Base-by-base conservation (phyloP, 2,888 invertebrate genomes). In the Atrina japonica region DNA sequence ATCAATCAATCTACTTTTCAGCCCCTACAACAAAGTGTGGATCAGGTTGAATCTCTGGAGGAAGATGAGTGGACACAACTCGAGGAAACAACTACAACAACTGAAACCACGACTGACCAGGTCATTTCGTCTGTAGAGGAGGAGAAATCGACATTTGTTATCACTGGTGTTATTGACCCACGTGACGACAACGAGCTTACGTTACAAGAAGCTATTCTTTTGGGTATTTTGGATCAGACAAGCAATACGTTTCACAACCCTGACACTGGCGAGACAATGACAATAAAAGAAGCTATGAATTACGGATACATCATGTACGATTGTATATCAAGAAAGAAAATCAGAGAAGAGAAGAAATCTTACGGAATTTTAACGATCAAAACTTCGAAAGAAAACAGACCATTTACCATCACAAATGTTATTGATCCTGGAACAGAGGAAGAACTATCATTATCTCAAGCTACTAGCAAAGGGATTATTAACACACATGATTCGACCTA, bases 291-390 rank as follows among this genome's bases (percentile, higher is more conserved):
- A 30, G 90, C 90, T 27, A 89, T 90, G 86, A 87, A 83, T 29
- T 79, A 81, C 14, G 86, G 89, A 0, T 70, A 80, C 21, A 83
- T 90, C n/a, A 67, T 77, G 14, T 85, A 89, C 41, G 84, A 88
- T 64, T 84, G 83, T 66, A 81, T 83, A 40, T 83, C 86, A 9
- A 82, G 80, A 56, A 79, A 75, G 69, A 86, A 83, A 67, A 81
- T 87, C 18, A 70, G 82, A n/a, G 88, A 90, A 66, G 88, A 88
- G 77, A 83, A 84, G 45, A 83, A 88, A 5, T 86, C 89, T 0
- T 84, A 87, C 58, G 90, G 90, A 9, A 78, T 90, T 21, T 86
- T 90, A 43, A 88, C 88, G 14, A 83, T 90, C n/a, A 88, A 88
- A 75, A 86, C 87, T 6, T 82, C 82, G 3, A 78, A 67, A 67